phyloP scores from a whole-genome alignment of 2,888 invertebrate genomes.

The Microctonus brassicae region DNA sequence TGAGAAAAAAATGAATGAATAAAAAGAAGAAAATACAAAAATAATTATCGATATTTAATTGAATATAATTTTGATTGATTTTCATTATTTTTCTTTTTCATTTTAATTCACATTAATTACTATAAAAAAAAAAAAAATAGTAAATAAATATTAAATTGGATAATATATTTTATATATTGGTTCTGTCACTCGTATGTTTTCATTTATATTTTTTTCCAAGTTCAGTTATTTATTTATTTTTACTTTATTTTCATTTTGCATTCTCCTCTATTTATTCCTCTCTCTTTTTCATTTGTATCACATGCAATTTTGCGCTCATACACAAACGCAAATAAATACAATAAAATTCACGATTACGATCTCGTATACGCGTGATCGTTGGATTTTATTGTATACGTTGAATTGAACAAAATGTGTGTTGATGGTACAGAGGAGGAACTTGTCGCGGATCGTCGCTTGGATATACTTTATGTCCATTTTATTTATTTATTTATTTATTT shows the following conservation, averaged over 20 bases:
- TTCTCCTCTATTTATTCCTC: not conserved
- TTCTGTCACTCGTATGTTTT: not conserved
- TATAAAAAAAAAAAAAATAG: no score
- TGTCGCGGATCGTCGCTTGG: slow-evolving; percentile 7
- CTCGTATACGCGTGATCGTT: slow-evolving; percentile 40
- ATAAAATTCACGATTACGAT: slow-evolving; percentile 46
- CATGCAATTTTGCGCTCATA: not conserved
- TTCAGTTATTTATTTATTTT: not conserved
- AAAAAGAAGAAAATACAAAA: not conserved
- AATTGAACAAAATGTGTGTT: not conserved
- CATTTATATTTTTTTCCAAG: no score
- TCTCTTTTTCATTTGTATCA: not conserved
- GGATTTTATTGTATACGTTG: slow-evolving; percentile 42
- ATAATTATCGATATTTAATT: slow-evolving; percentile 17
- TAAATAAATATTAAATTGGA: no score
- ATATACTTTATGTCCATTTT: slow-evolving; percentile 2
- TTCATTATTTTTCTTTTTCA: no score
- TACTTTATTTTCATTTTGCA: not conserved
- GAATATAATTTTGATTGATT: no score
- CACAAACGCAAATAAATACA: slow-evolving; percentile 28
- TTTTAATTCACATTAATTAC: no score
- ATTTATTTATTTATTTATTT: not conserved
- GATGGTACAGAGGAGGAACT: not conserved
- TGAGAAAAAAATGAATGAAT: not conserved
- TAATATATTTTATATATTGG: not conserved